Evolutionary conservation across 2,797 vertebrate species (phyloP).

Genomic region (Lithobates pipiens): DNA sequence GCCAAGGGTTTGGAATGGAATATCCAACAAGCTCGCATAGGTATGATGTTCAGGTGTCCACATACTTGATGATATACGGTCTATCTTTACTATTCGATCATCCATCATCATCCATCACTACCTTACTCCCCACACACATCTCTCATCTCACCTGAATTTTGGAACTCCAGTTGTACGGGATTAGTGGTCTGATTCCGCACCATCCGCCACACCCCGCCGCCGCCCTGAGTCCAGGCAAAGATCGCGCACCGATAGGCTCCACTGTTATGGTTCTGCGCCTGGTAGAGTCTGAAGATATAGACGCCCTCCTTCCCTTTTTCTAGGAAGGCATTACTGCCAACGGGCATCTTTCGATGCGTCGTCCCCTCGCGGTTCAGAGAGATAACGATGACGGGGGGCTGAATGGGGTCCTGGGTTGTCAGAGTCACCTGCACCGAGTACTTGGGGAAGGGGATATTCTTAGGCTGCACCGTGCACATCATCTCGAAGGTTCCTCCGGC

Average conservation of each 20-base stretch:
- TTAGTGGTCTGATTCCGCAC: conserved; percentile 84
- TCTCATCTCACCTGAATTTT: conserved; percentile 82
- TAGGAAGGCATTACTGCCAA: conserved; percentile 82
- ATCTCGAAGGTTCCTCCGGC: conserved; percentile 94
- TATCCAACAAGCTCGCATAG: no score
- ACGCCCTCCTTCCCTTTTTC: conserved; percentile 84
- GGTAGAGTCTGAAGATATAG: conserved; percentile 89
- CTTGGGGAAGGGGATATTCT: conserved; percentile 83
- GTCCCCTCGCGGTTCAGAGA: conserved; percentile 87
- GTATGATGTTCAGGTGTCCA: no score
- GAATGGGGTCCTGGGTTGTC: conserved; percentile 67
- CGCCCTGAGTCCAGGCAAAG: conserved; percentile 84
- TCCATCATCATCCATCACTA: no score
- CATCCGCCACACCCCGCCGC: conserved; percentile 81
- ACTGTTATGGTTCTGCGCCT: conserved; percentile 86
- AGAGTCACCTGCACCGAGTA: conserved; percentile 87
- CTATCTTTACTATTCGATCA: no score
- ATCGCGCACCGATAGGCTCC: conserved; percentile 91
- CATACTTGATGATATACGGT: no score
- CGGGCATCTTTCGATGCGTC: conserved; percentile 82
- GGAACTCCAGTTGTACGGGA: conserved; percentile 87
- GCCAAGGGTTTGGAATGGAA: no score
- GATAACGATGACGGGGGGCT: conserved; percentile 80
- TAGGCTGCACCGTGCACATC: conserved; percentile 82
- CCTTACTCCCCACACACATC: no score